Evolutionary conservation across 2,113 vertebrate species (phyloP).

Genomic region (Struthio camelus): DNA sequence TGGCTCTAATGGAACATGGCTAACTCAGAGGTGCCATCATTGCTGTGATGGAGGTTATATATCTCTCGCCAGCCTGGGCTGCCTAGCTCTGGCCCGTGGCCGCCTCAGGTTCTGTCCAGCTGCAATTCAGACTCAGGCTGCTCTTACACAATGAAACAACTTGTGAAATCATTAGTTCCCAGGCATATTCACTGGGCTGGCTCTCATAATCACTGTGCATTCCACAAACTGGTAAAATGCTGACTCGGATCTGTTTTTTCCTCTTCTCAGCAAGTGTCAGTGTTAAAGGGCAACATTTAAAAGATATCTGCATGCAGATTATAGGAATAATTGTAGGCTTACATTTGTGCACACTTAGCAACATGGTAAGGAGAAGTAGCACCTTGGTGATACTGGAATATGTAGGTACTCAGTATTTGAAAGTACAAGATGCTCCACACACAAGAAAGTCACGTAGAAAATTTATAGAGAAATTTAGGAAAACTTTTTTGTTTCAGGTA

Average conservation of each 20-base stretch:
- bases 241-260: neutral
- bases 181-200: neutral
- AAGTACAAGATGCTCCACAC: neutral
- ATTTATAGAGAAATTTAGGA: neutral
- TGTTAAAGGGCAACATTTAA: neutral
- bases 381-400: neutral
- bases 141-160: neutral
- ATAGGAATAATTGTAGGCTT: neutral
- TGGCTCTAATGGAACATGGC: conserved; percentile 22
- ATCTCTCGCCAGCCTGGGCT: conserved; percentile 15
- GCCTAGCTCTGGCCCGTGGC: neutral
- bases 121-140: neutral
- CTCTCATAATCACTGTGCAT: neutral
- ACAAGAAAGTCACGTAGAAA: neutral
- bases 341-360: neutral
- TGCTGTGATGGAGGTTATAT: neutral
- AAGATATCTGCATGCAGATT: neutral
- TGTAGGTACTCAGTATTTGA: neutral
- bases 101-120: neutral
- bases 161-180: conserved; percentile 5
- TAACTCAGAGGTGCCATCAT: neutral
- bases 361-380: neutral
- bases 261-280: neutral
- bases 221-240: neutral
- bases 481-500: neutral